Base-by-base conservation (phyloP, 1,140 invertebrate species). In the Eueides isabella region DNA sequence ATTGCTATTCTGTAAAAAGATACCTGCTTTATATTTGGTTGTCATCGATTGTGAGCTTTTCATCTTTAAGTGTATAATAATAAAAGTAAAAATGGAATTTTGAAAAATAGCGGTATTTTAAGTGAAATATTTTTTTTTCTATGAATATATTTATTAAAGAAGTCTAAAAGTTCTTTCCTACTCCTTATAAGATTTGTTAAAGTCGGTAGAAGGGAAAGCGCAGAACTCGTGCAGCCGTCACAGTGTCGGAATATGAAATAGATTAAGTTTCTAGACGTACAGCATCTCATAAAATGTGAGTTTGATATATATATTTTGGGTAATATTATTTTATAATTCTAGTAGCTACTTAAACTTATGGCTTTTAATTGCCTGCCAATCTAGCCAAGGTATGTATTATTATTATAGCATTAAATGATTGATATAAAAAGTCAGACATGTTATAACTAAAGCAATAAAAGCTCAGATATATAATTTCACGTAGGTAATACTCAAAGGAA, bases 221-320 rank as follows among this genome's bases (percentile, higher is more conserved):
- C n/a, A 55, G 48, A 55, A 55, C 2, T 6, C 48, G 48, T 55
- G 48, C 48, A 55, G 48, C 19, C 48, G 48, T 55, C 48, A 9
- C 48, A 23, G 26, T 26, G 2, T 19, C 9, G 9, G 48, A 55
- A 55, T 55, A 55, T 55, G 48, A 55, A 55, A 55, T 55, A 55
- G 44, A 55, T 55, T 55, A 55, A 55, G 44, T 55, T 55, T 55
- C 44, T 55, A 26, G 44, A 55, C 44, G 44, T 55, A 26, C 44
- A 55, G 48, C 48, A 55, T 6, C 19, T 23, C 19, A 55, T 23
- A 23, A 55, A 55, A 23, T 55, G 3, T 55, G 9, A 55, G 1
- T 23, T 55, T 23, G 48, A 55, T 55, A 55, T 55, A 23, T 55
- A 31, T 55, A 55, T 55, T 55, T 55, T 55, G 19, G 7, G 19